A percentile compares a stretch with the other conserved stretches of the same genome.
phyloP scores from a whole-genome alignment of 1,140 invertebrate genomes.

The Sinonovacula constricta region DNA sequence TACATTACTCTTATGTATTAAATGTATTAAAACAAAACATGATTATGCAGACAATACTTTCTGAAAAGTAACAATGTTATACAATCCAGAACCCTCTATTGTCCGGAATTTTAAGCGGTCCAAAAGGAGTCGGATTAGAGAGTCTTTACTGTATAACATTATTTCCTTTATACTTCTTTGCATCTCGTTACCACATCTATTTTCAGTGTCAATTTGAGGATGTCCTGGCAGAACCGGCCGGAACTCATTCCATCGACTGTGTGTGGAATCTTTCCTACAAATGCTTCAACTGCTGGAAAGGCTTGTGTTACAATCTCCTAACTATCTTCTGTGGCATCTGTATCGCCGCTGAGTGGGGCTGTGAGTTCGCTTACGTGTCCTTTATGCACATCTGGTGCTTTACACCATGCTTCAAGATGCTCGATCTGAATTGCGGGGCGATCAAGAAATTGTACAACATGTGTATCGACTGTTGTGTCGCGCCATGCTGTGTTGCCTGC shows the following conservation, averaged over 20 bases:
- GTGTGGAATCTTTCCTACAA: slow-evolving; percentile 86
- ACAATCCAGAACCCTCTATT: no score
- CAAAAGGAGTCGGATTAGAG: no score
- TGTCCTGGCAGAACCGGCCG: slow-evolving; percentile 87
- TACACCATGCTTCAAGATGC: slow-evolving; percentile 64
- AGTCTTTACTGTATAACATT: no score
- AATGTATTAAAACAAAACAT: no score
- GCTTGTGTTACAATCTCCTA: slow-evolving; percentile 87
- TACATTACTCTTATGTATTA: no score
- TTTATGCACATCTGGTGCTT: slow-evolving; percentile 81
- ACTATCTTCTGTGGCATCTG: slow-evolving; percentile 84
- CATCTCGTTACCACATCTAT: no score
- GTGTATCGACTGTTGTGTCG: slow-evolving; percentile 76
- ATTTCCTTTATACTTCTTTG: no score
- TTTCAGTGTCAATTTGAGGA: slow-evolving; percentile 83
- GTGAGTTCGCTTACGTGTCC: slow-evolving; percentile 86
- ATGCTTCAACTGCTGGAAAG: slow-evolving; percentile 84
- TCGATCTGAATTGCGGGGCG: slow-evolving; percentile 83
- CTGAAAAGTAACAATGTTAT: no score
- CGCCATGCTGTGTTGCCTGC: slow-evolving; percentile 61
- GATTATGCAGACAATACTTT: no score
- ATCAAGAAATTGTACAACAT: slow-evolving; percentile 81
- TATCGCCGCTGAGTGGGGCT: slow-evolving; percentile 84
- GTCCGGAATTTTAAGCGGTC: no score
- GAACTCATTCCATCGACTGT: slow-evolving; percentile 85